These are phyloP conservation scores for Erynnis tages DNA, from an alignment of 2,888 invertebrate species.

Conservation along the genomic window DNA sequence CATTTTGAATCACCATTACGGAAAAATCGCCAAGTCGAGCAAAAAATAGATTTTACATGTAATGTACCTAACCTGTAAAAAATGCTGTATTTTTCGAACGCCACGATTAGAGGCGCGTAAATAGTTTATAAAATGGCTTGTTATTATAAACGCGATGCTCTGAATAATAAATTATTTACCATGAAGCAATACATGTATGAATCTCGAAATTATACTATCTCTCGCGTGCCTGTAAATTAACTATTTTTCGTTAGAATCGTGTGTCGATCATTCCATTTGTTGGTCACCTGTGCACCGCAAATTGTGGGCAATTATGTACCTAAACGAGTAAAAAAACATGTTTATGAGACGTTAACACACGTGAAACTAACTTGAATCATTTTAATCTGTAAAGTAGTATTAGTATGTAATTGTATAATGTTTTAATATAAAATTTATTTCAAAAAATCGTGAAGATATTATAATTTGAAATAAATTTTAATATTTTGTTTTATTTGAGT, in stretches of 20 bases:
- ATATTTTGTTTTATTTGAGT: constrained; percentile 38
- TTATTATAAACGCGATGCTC: background rate
- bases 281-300: constrained; percentile 35
- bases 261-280: constrained; percentile 58
- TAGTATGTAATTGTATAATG: background rate
- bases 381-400: constrained; percentile 2
- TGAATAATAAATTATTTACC: background rate
- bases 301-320: constrained; percentile 18
- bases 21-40: no score
- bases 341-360: constrained; percentile 24
- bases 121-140: background rate
- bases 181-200: constrained; percentile 46
- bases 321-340: constrained; percentile 14
- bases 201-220: constrained; percentile 42
- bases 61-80: no score
- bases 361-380: constrained; percentile 13
- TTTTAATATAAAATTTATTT: constrained; percentile 21
- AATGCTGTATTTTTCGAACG: no score
- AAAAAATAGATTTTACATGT: no score
- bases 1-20: no score
- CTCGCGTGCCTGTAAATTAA: constrained; percentile 23
- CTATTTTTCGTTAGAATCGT: constrained; percentile 40
- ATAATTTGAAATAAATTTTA: constrained; percentile 30
- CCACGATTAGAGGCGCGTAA: no score
- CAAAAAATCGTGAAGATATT: background rate